phyloP scores from a whole-genome alignment of 2,888 invertebrate species.

The Drosophila tanythrix region DNA sequence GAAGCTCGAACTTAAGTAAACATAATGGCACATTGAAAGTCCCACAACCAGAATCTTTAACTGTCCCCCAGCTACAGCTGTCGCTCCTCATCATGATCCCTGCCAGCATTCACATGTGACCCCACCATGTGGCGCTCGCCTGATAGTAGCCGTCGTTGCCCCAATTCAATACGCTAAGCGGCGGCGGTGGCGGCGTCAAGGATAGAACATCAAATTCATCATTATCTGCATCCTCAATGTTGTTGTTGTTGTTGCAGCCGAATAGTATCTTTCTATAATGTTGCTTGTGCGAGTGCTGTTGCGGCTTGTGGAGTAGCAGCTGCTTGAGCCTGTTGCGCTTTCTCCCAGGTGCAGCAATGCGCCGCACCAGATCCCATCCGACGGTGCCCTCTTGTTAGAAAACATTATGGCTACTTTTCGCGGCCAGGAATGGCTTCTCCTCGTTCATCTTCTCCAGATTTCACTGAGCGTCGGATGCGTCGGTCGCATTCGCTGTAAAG shows the following conservation, averaged over 20 bases:
- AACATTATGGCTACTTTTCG: constrained; percentile 77
- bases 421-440: constrained; percentile 87
- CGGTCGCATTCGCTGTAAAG: constrained; percentile 93
- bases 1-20: constrained; percentile 62
- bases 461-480: constrained; percentile 93
- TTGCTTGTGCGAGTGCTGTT: constrained; percentile 21
- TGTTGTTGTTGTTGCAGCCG: constrained; percentile 34
- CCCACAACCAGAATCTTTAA: constrained; percentile 65
- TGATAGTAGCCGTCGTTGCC: constrained; percentile 70
- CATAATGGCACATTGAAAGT: constrained; percentile 75
- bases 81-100: background rate
- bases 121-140: constrained; percentile 70
- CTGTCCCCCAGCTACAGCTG: constrained; percentile 1
- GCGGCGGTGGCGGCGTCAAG: constrained; percentile 71
- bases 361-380: constrained; percentile 81
- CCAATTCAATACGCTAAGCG: constrained; percentile 65
- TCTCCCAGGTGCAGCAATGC: constrained; percentile 63
- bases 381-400: constrained; percentile 84
- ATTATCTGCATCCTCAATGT: constrained; percentile 40
- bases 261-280: constrained; percentile 21
- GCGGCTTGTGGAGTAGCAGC: constrained; percentile 29
- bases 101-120: constrained; percentile 57
- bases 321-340: constrained; percentile 57
- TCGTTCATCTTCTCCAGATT: constrained; percentile 91
- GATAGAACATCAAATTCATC: constrained; percentile 62